Conservation (phyloP, 2,797 vertebrate genomes). For the Macropodus opercularis region DNA sequence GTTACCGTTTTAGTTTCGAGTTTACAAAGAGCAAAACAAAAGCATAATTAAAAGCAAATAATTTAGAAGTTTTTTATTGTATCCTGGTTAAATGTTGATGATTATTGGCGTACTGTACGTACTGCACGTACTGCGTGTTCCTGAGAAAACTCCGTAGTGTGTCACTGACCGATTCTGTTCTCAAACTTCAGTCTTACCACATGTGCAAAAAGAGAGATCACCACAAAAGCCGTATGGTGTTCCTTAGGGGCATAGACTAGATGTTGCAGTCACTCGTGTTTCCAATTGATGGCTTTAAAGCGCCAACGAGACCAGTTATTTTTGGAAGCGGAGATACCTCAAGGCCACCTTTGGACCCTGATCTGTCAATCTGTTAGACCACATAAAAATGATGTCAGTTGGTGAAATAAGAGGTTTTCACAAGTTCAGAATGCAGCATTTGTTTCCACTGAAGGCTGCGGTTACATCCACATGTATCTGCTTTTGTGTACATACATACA, state of each 20-base stretch:
- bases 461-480: constrained; percentile 22
- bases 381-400: constrained; percentile 38
- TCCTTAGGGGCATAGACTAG: constrained; percentile 37
- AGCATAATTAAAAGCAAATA: too few relatives aligned
- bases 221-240: constrained; percentile 43
- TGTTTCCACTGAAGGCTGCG: constrained; percentile 24
- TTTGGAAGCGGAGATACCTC: constrained; percentile 44
- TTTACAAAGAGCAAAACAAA: background rate
- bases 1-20: background rate
- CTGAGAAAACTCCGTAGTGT: constrained; percentile 17
- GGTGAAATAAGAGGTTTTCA: constrained; percentile 30
- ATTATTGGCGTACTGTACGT: constrained; percentile 34
- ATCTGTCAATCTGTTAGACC: constrained; percentile 47
- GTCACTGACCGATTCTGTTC: constrained; percentile 31
- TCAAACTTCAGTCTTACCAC: constrained; percentile 54
- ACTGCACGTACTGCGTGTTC: too few relatives aligned
- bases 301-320: constrained; percentile 34
- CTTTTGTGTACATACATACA: constrained; percentile 35
- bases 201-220: constrained; percentile 35
- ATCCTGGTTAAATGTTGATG: constrained; percentile 12
- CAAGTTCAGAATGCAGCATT: constrained; percentile 28
- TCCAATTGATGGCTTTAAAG: constrained; percentile 57
- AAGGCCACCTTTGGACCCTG: constrained; percentile 37
- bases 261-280: constrained; percentile 55
- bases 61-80: background rate